Conservation (phyloP, 2,113 vertebrate species). For the Lamprotornis superbus region DNA sequence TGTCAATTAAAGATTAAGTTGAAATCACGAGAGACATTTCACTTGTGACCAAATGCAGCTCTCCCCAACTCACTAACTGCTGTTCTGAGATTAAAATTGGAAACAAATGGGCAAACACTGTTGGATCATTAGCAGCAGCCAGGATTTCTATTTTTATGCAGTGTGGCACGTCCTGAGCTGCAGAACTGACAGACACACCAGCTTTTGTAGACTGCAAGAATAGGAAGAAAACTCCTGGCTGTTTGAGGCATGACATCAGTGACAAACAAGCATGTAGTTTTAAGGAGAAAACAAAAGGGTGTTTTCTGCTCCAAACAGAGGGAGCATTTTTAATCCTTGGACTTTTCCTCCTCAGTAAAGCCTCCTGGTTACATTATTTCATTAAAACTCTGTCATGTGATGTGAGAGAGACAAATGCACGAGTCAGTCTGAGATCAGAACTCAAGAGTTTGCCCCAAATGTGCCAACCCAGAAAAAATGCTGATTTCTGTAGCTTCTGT, state of each 20-base stretch:
- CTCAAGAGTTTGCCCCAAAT: not conserved
- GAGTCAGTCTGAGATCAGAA: not conserved
- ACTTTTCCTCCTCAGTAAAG: not conserved
- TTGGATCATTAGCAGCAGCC: not conserved
- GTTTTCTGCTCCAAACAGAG: conserved; percentile 36
- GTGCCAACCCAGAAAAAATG: not conserved
- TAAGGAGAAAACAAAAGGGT: conserved; percentile 25
- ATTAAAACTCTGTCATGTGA: conserved; percentile 5
- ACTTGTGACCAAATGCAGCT: conserved; percentile 38
- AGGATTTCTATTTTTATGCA: not conserved
- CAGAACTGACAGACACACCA: not conserved
- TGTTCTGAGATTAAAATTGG: not conserved
- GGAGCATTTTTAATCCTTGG: conserved; percentile 10
- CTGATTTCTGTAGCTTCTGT: not conserved
- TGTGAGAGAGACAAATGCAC: not conserved
- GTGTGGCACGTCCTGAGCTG: not conserved
- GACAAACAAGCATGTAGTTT: not conserved
- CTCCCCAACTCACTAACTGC: not conserved
- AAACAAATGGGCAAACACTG: not conserved
- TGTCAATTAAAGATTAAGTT: conserved; percentile 29
- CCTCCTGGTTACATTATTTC: conserved; percentile 18
- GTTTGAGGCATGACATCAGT: conserved; percentile 22
- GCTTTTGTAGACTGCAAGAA: conserved; percentile 40
- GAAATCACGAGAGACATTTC: conserved; percentile 22
- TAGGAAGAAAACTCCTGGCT: conserved; percentile 29